Conservation (phyloP, 2,888 invertebrate genomes). For the Torymus tubicola region DNA sequence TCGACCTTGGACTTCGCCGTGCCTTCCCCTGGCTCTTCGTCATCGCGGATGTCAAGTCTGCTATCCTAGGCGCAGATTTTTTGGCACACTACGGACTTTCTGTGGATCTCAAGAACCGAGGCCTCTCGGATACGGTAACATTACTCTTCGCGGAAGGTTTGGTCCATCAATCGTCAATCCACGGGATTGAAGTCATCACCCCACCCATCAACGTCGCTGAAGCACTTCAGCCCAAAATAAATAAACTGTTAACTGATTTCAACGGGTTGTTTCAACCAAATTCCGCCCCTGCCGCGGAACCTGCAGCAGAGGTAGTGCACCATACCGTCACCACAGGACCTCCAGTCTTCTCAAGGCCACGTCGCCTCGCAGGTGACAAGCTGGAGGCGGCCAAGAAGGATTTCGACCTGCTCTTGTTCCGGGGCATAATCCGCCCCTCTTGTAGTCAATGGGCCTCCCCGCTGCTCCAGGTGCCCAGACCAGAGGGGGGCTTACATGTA, state of each 20-base stretch:
- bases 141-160: not conserved
- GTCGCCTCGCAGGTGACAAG: constrained; percentile 61
- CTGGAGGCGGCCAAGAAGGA: constrained; percentile 60
- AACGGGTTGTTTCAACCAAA: not conserved
- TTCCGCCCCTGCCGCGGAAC: not conserved
- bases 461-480: not conserved
- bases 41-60: not conserved
- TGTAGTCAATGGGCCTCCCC: no score
- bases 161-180: no score
- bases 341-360: constrained; percentile 53
- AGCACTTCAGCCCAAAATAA: not conserved
- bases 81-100: not conserved
- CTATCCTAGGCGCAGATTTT: constrained; percentile 2
- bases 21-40: not conserved
- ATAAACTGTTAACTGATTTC: not conserved
- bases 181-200: no score
- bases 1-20: not conserved
- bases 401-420: constrained; percentile 61
- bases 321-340: constrained; percentile 55
- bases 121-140: not conserved
- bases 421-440: constrained; percentile 54
- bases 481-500: not conserved
- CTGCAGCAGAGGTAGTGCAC: constrained; percentile 2
- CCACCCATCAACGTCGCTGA: not conserved
- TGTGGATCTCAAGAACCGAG: not conserved